Conservation (phyloP, 2,113 vertebrate genomes). For the Myiagra hebetior region DNA sequence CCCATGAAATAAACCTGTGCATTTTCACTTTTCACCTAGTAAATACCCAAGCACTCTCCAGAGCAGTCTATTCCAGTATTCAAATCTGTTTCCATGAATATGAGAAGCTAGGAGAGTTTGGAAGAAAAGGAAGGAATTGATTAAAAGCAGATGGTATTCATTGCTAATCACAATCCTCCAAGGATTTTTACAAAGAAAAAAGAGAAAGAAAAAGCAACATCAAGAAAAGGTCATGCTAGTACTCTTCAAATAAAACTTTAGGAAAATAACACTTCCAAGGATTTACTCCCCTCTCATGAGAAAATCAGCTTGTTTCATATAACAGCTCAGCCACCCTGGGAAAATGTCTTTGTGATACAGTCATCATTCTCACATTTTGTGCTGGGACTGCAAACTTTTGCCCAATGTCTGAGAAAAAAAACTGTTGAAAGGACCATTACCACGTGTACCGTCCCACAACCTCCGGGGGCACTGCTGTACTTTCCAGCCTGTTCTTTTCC, state of each 20-base stretch:
- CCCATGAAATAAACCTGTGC: slow-evolving; percentile 73
- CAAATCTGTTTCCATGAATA: slow-evolving; percentile 80
- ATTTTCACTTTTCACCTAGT: slow-evolving; percentile 82
- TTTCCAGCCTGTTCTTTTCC: not conserved
- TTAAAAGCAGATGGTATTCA: slow-evolving; percentile 79
- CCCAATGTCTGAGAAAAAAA: not conserved
- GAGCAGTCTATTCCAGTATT: slow-evolving; percentile 74
- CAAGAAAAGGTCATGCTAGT: slow-evolving; percentile 64
- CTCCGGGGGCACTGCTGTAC: not conserved
- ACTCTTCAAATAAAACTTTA: slow-evolving; percentile 70
- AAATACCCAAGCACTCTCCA: slow-evolving; percentile 77
- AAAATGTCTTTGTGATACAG: slow-evolving; percentile 49
- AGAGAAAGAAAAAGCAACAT: slow-evolving; percentile 48
- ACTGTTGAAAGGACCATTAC: not conserved
- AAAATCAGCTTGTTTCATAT: slow-evolving; percentile 53
- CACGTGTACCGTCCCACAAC: not conserved
- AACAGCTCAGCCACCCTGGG: slow-evolving; percentile 11
- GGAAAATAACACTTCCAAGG: slow-evolving; percentile 54
- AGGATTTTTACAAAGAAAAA: slow-evolving; percentile 48
- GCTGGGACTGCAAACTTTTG: not conserved
- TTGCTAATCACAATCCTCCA: slow-evolving; percentile 75
- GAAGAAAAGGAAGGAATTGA: slow-evolving; percentile 78
- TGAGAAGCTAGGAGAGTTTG: slow-evolving; percentile 74
- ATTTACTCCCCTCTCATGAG: slow-evolving; percentile 42
- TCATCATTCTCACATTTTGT: slow-evolving; percentile 45